Evolutionary conservation across 2,888 invertebrate genomes (phyloP).

Genomic region (Mermis nigrescens): DNA sequence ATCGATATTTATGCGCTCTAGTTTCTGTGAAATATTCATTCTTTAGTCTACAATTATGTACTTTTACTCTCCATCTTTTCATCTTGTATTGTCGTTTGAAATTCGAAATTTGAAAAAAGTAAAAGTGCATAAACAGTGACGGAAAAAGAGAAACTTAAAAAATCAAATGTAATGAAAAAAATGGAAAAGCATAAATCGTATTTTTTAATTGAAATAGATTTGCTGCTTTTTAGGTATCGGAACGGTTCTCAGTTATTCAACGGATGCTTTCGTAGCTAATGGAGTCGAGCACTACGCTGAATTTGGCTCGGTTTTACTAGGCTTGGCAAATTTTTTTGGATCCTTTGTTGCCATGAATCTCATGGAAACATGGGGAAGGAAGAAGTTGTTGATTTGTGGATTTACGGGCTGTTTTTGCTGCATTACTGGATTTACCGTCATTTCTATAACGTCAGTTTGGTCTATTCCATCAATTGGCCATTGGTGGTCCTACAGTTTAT

Average conservation of each 20-base stretch:
- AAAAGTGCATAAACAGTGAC: too few relatives aligned
- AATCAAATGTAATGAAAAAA: too few relatives aligned
- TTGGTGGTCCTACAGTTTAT: neutral
- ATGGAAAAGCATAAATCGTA: too few relatives aligned
- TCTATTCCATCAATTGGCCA: neutral
- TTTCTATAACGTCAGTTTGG: too few relatives aligned
- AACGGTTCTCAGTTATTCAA: neutral
- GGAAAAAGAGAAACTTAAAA: too few relatives aligned
- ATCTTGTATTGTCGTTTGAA: too few relatives aligned
- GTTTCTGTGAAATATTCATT: too few relatives aligned
- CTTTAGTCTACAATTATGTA: too few relatives aligned
- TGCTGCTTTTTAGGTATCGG: neutral
- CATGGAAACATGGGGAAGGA: neutral
- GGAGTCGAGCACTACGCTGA: neutral
- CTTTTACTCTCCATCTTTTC: too few relatives aligned
- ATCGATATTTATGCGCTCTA: too few relatives aligned
- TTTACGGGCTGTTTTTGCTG: neutral
- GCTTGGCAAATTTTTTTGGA: neutral
- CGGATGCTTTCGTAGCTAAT: neutral
- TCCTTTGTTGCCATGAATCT: neutral
- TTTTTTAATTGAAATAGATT: too few relatives aligned
- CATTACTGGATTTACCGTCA: neutral
- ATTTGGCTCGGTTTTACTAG: neutral
- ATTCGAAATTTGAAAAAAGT: too few relatives aligned
- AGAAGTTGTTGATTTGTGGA: neutral